Evolutionary conservation across 2,113 vertebrate genomes (phyloP).

Genomic region (Callospermophilus lateralis): DNA sequence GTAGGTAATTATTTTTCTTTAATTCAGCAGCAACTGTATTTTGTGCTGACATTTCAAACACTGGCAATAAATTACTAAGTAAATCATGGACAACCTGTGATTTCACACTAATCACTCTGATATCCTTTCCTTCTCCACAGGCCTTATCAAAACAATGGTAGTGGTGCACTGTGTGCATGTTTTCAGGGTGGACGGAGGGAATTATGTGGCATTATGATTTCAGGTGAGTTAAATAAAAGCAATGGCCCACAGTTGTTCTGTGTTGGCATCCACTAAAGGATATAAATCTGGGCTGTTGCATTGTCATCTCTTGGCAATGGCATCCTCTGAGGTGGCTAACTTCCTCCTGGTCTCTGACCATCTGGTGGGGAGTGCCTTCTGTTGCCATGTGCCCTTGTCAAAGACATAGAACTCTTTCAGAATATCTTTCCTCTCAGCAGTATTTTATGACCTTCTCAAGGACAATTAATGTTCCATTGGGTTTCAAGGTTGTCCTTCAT

Average conservation of each 20-base stretch:
- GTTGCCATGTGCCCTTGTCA: not conserved
- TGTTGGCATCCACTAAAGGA: not conserved
- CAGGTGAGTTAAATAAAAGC: not conserved
- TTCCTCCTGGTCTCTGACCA: not conserved
- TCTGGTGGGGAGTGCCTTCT: not conserved
- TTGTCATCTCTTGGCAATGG: not conserved
- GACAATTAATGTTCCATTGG: not conserved
- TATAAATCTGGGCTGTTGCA: not conserved
- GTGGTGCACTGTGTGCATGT: not conserved
- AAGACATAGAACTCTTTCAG: not conserved
- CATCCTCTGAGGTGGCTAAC: not conserved
- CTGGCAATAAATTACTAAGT: not conserved
- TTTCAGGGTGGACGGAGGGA: not conserved
- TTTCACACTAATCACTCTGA: not conserved
- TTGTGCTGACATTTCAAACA: not conserved
- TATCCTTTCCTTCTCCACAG: not conserved
- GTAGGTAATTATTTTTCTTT: constrained; percentile 22
- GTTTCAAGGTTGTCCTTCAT: not conserved
- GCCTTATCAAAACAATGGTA: not conserved
- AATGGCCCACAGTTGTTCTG: not conserved
- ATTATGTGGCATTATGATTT: not conserved
- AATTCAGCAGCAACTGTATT: not conserved
- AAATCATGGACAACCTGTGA: not conserved
- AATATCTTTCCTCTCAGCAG: not conserved
- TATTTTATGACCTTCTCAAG: not conserved